Evolutionary conservation across 2,888 invertebrate species (phyloP), one percentile per base, ranked within the genome.

Genomic region (Cheiracanthium punctorium): DNA sequence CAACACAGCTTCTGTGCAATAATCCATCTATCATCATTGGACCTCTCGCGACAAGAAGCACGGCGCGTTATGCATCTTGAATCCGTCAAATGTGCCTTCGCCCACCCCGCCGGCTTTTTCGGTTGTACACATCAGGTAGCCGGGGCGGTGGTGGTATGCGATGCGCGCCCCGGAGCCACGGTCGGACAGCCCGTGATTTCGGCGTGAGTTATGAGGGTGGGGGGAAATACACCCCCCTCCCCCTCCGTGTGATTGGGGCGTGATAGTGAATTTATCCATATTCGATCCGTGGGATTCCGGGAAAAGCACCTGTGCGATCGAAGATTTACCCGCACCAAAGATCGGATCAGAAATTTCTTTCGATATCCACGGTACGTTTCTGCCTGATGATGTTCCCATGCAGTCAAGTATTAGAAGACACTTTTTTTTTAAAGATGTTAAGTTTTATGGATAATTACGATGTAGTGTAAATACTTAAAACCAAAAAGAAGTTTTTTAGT

Each of bases 171-270:
- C 41, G 52, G 58, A 69, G 77, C 82, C 28, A 70, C 28, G 28
- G 41, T 75, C 48, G 77, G 77, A 79, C 74, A 85, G 64, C 69
- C 33, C 29, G 84, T 85, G 84, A 85, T 85, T 85, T 85, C 69
- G 79, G 84, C 64, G 69, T 85, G 84, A 85, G 84, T 85, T 85
- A 80, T 82, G 73, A 79, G 79, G 84, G 79, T 70, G 79, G 73
- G 84, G 76, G 71, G 29, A 58, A n/a, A n/a, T n/a, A n/a, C n/a
- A n/a, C n/a, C n/a, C n/a, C n/a, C n/a, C n/a, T n/a, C n/a, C 33
- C 65, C 70, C 71, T 58, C 24, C 64, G 71, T 71, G 72, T 64
- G 72, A 73, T 52, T 72, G 72, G 58, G 82, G 76, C 82, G 82
- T 65, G 82, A 77, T 37, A 64, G 41, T 17, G 58, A 41, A 82